Evolutionary conservation across 2,888 invertebrate genomes (phyloP).

Genomic region (Conistra vaccinii): DNA sequence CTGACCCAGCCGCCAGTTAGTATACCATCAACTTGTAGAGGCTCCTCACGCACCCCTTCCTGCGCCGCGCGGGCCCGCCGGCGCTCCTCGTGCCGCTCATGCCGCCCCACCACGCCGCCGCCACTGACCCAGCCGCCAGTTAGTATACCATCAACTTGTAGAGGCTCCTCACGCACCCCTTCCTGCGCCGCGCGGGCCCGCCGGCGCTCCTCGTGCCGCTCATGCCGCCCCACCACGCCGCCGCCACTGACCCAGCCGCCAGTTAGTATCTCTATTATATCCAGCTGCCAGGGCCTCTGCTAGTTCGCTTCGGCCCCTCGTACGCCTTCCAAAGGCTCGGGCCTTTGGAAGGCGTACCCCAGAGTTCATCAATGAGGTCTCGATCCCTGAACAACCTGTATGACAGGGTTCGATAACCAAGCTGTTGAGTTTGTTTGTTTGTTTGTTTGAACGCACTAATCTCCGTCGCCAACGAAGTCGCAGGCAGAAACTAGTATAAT

Average conservation of each 20-base stretch:
- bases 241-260: conserved; percentile 93
- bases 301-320: neutral
- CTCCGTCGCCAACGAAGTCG: neutral
- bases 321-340: neutral
- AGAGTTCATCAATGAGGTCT: neutral
- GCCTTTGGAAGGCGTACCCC: no score
- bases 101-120: conserved; percentile 94
- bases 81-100: conserved; percentile 97
- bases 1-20: conserved; percentile 93
- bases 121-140: conserved; percentile 93
- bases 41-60: conserved; percentile 98
- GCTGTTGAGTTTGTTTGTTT: neutral
- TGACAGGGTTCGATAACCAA: no score
- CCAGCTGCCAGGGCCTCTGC: neutral
- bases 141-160: no score
- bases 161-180: conserved; percentile 98
- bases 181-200: conserved; percentile 97
- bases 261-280: conserved; percentile 85
- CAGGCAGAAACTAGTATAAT: neutral
- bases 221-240: conserved; percentile 95
- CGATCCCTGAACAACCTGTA: no score
- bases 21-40: no score
- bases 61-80: conserved; percentile 97
- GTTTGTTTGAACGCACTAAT: neutral
- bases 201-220: conserved; percentile 97